A percentile compares a stretch with the other conserved stretches of the same genome.
Conservation (phyloP, 92 coral and sea anemone species). For the Epizoanthus stellaris region DNA sequence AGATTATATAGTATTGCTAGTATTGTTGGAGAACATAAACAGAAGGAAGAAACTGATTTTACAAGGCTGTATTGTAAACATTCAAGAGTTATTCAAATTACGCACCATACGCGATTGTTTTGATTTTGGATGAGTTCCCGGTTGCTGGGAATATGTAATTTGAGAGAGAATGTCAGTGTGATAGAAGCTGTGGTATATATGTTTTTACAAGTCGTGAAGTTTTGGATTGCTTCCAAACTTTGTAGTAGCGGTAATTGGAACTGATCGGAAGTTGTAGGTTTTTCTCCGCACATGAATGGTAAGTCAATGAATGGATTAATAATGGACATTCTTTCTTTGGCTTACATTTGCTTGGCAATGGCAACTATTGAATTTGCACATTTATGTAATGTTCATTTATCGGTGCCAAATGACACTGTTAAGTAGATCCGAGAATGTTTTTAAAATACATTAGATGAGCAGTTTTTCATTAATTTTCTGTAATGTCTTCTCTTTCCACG, state of each 20-base stretch:
- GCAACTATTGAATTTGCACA: slow-evolving; percentile 5
- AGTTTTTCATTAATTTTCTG: too few species aligned
- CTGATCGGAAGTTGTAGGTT: too few species aligned
- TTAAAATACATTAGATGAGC: too few species aligned
- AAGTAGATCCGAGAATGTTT: background rate
- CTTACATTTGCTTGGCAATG: slow-evolving; percentile 72
- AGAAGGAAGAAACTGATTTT: background rate
- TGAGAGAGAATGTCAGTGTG: too few species aligned
- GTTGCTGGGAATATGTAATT: too few species aligned
- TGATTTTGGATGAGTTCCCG: background rate
- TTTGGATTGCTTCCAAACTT: slow-evolving; percentile 35
- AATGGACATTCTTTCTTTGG: slow-evolving; percentile 58
- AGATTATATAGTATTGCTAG: background rate
- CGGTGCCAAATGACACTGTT: background rate
- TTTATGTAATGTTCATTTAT: background rate
- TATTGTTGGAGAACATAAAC: background rate
- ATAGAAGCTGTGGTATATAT: background rate
- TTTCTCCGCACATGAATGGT: slow-evolving; percentile 6
- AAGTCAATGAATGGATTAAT: slow-evolving; percentile 5
- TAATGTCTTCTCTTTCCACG: too few species aligned
- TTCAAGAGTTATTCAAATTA: background rate
- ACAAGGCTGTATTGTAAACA: background rate
- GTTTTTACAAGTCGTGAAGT: slow-evolving; percentile 14
- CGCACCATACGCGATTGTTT: slow-evolving; percentile 2
- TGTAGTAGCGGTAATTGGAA: background rate